Percentiles rank a stretch among this genome's conserved stretches.
Evolutionary conservation across 2,888 invertebrate species (phyloP).

Genomic region (Punctoribates punctum): DNA sequence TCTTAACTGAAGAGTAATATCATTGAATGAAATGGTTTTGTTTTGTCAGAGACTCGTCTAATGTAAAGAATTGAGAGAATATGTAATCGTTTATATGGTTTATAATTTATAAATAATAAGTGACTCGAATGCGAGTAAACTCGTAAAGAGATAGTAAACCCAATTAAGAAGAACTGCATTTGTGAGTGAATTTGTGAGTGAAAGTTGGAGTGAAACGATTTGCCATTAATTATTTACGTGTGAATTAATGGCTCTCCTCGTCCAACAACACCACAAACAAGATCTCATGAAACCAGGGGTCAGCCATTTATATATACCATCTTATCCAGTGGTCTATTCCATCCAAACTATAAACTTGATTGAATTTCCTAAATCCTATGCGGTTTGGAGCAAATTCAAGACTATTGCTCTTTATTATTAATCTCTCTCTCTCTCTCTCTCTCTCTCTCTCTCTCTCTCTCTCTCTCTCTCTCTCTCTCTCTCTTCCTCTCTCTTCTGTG

Average conservation of each 20-base stretch:
- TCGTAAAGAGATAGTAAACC: conserved; percentile 41
- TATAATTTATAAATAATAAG: conserved; percentile 4
- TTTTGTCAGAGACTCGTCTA: too few relatives aligned
- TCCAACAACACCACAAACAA: conserved; percentile 10
- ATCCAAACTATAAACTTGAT: background rate
- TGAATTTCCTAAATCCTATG: conserved; percentile 6
- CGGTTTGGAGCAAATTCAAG: conserved; percentile 4
- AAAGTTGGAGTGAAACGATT: conserved; percentile 44
- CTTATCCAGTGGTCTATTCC: too few relatives aligned
- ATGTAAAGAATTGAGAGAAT: too few relatives aligned
- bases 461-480: conserved; percentile 38
- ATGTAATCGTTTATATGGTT: too few relatives aligned
- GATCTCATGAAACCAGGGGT: background rate
- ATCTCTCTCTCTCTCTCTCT: background rate
- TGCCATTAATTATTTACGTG: conserved; percentile 48
- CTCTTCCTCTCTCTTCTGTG: conserved; percentile 25
- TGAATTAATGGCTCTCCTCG: conserved; percentile 46
- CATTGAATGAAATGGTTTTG: too few relatives aligned
- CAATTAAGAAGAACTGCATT: conserved; percentile 46
- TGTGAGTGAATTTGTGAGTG: conserved; percentile 38
- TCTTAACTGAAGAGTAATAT: too few relatives aligned
- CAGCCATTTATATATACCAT: background rate
- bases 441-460: too few relatives aligned
- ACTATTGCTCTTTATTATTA: background rate
- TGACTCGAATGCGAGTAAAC: background rate